Conservation (phyloP, 2,888 invertebrate species). For the Ochropleura plecta region DNA sequence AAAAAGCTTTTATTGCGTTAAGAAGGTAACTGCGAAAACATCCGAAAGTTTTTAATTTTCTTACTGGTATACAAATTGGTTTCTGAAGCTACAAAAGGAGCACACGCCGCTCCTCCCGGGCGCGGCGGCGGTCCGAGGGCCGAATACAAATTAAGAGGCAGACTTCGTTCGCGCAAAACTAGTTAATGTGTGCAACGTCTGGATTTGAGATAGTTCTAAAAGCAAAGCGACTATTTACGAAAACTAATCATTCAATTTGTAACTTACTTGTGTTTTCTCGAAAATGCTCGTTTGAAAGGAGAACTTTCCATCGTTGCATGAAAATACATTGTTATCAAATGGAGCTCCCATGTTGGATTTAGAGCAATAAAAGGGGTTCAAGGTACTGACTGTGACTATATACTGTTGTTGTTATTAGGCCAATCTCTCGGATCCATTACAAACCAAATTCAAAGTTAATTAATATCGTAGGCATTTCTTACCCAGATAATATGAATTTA, state of each 20-base stretch:
- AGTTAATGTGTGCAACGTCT: slow-evolving; percentile 84
- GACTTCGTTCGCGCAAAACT: slow-evolving; percentile 82
- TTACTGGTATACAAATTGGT: slow-evolving; percentile 88
- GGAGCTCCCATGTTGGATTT: not conserved
- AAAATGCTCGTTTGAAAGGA: slow-evolving; percentile 13
- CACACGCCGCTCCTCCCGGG: slow-evolving; percentile 80
- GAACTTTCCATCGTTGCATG: not conserved
- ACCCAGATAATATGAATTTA: slow-evolving; percentile 52
- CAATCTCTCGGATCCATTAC: not conserved
- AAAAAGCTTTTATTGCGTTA: slow-evolving; percentile 76
- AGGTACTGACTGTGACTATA: not conserved
- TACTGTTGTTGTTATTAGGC: not conserved
- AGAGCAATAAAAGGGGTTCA: not conserved
- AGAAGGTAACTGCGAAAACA: slow-evolving; percentile 78
- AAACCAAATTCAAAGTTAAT: not conserved
- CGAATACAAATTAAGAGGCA: slow-evolving; percentile 88
- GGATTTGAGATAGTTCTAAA: slow-evolving; percentile 80
- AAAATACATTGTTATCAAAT: not conserved
- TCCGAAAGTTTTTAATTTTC: slow-evolving; percentile 86
- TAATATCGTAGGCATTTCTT: not conserved
- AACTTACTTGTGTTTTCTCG: slow-evolving; percentile 55
- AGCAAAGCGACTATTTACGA: slow-evolving; percentile 69
- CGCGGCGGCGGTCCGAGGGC: slow-evolving; percentile 78
- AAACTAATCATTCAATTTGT: slow-evolving; percentile 71
- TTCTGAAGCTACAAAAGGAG: slow-evolving; percentile 87